Evolutionary conservation across 2,797 vertebrate species (phyloP).

Genomic region (Pristis pectinata): DNA sequence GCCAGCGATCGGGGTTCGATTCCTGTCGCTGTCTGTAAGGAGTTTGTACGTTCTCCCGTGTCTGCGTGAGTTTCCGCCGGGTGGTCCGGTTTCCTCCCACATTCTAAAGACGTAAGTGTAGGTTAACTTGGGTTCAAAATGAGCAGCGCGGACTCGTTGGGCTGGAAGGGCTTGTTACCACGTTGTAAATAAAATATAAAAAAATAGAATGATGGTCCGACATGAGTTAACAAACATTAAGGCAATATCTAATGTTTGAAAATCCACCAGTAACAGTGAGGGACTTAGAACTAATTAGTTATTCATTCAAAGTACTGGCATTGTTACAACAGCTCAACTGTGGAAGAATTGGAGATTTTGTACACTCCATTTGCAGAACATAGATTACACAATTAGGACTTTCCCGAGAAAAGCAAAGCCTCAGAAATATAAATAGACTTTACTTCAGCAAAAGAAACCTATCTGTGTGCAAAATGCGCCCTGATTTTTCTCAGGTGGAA

Average conservation of each 20-base stretch:
- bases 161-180: too few species aligned
- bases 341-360: background rate
- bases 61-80: too few species aligned
- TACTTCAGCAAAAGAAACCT: background rate
- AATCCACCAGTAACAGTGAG: background rate
- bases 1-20: too few species aligned
- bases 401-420: background rate
- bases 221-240: background rate
- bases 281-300: too few species aligned
- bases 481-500: background rate
- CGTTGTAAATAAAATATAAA: too few species aligned
- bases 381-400: background rate
- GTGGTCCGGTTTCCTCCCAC: too few species aligned
- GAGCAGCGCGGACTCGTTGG: too few species aligned
- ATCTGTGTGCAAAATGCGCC: background rate
- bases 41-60: too few species aligned
- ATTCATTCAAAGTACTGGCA: background rate
- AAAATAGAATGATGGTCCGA: background rate
- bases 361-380: background rate
- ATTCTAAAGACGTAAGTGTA: too few species aligned
- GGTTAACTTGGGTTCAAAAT: too few species aligned
- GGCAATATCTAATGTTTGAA: background rate
- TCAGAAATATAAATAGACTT: background rate
- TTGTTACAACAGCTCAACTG: background rate
- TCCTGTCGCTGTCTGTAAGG: too few species aligned